Percentiles rank a stretch among this genome's conserved stretches.
Conservation (phyloP, 1,140 invertebrate species). For the Pararge aegeria region DNA sequence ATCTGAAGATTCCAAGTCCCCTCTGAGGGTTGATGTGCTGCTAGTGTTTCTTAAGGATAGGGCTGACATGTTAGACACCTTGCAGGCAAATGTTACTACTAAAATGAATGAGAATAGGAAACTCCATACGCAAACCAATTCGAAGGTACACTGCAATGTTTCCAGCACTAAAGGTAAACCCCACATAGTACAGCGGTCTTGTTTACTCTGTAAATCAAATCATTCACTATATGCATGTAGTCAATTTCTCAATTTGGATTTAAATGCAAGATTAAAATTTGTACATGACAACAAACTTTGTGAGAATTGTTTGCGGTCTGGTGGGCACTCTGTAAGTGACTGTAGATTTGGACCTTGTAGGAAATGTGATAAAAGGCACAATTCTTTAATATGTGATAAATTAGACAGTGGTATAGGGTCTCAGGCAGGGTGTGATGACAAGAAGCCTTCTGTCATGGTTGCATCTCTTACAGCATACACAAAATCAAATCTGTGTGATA, state of each 20-base stretch:
- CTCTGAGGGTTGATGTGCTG: constrained; percentile 7
- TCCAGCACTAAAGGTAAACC: neutral
- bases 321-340: neutral
- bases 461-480: too few relatives aligned
- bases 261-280: constrained; percentile 1
- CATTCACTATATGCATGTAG: constrained; percentile 11
- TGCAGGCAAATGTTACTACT: neutral
- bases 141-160: constrained; percentile 5
- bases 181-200: neutral
- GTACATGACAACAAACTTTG: constrained; percentile 1
- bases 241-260: constrained; percentile 1
- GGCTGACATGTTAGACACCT: constrained; percentile 4
- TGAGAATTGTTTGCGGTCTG: neutral
- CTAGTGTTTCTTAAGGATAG: constrained; percentile 1
- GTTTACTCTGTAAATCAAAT: constrained; percentile 11
- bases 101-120: neutral
- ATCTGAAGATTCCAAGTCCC: neutral
- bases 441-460: too few relatives aligned
- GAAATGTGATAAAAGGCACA: too few relatives aligned
- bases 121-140: neutral
- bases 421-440: too few relatives aligned
- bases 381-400: too few relatives aligned
- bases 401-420: too few relatives aligned
- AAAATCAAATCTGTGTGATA: neutral
- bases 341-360: constrained; percentile 1